Evolutionary conservation across 2,888 invertebrate genomes (phyloP).

Genomic region (Geophilus truncorum): DNA sequence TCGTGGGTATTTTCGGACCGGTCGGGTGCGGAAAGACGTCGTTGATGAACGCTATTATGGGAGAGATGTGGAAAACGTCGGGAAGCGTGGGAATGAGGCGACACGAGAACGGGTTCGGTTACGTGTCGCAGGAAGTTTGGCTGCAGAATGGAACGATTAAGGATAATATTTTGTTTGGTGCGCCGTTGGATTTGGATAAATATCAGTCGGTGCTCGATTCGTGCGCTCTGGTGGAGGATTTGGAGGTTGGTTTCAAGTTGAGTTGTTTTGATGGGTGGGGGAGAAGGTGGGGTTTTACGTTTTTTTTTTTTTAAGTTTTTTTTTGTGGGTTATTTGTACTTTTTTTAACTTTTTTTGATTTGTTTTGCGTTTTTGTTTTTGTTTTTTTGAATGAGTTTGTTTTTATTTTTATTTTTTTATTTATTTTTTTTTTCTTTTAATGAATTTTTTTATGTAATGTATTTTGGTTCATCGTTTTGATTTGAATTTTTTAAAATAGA

Average conservation of each 20-base stretch:
- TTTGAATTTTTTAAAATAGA: too few species aligned
- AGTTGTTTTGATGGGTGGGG: background rate
- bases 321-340: too few species aligned
- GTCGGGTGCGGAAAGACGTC: conserved; percentile 91
- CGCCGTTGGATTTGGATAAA: conserved; percentile 67
- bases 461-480: too few species aligned
- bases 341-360: too few species aligned
- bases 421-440: too few species aligned
- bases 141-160: conserved; percentile 81
- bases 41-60: conserved; percentile 74
- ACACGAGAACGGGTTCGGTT: conserved; percentile 63
- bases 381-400: too few species aligned
- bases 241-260: conserved; percentile 48
- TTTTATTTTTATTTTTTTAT: too few species aligned
- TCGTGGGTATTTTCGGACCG: conserved; percentile 79
- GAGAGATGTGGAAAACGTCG: conserved; percentile 66
- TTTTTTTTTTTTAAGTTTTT: too few species aligned
- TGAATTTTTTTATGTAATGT: too few species aligned
- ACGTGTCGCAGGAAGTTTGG: conserved; percentile 87
- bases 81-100: conserved; percentile 30
- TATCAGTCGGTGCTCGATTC: conserved; percentile 67
- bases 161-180: conserved; percentile 91
- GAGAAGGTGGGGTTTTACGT: too few species aligned
- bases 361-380: too few species aligned
- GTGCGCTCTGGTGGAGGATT: conserved; percentile 71